phyloP scores from a whole-genome alignment of 2,888 invertebrate species.

The Nasonovia ribisnigri region DNA sequence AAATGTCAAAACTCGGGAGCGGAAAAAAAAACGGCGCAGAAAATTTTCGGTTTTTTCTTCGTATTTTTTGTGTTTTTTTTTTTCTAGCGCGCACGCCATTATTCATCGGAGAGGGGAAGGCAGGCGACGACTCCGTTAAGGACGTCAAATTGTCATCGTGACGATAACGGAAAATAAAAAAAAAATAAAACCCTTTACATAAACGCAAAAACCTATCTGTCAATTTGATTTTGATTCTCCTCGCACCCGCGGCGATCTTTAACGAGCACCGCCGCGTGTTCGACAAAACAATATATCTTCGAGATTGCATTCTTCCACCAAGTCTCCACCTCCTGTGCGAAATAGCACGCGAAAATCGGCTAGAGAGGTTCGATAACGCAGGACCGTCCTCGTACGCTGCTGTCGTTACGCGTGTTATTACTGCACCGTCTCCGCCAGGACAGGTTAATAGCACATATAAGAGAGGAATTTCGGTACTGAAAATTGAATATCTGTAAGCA shows the following conservation, averaged over 20 bases:
- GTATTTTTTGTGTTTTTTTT: background rate
- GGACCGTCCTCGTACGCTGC: background rate
- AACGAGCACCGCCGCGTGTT: constrained; percentile 40
- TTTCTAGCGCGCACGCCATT: background rate
- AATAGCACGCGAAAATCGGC: background rate
- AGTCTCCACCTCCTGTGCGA: background rate
- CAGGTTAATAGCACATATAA: background rate
- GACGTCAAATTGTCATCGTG: constrained; percentile 45
- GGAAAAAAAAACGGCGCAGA: background rate
- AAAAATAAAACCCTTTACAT: constrained; percentile 22
- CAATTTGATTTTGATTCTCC: constrained; percentile 41
- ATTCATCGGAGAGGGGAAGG: constrained; percentile 4
- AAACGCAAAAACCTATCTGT: constrained; percentile 32
- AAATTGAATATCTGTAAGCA: background rate
- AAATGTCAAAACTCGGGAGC: background rate
- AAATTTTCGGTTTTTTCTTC: background rate
- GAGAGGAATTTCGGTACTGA: background rate
- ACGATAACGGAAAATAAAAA: background rate
- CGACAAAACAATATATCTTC: constrained; percentile 17
- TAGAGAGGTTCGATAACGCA: background rate
- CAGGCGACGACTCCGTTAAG: background rate
- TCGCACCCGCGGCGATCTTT: constrained; percentile 15
- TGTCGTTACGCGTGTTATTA: background rate
- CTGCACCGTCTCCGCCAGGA: background rate
- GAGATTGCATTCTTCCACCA: constrained; percentile 22